phyloP scores from a whole-genome alignment of 1,140 invertebrate genomes.

The Drosophila rufa region DNA sequence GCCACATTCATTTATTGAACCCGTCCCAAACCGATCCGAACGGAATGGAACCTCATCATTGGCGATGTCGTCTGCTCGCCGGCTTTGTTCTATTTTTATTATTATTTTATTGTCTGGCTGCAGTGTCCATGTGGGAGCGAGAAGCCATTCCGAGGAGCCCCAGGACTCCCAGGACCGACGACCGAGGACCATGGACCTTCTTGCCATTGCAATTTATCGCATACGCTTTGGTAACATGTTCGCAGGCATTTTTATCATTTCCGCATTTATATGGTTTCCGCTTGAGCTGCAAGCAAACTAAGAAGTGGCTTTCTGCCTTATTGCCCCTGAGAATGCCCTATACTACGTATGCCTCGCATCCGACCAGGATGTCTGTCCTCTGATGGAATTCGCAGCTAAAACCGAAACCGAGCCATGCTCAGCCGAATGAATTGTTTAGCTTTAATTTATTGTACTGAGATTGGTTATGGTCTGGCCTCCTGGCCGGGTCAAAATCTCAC shows the following conservation, averaged over 20 bases:
- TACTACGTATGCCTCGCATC: neutral
- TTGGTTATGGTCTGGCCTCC: conserved; percentile 43
- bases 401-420: conserved; percentile 47
- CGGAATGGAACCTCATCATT: conserved; percentile 49
- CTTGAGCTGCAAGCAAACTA: conserved; percentile 74
- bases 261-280: conserved; percentile 83
- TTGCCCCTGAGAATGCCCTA: conserved; percentile 49
- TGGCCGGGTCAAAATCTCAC: conserved; percentile 27
- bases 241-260: conserved; percentile 81
- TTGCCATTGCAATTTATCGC: conserved; percentile 77
- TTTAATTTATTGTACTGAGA: conserved; percentile 74
- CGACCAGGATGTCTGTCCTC: conserved; percentile 33
- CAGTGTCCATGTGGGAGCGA: conserved; percentile 28
- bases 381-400: conserved; percentile 17
- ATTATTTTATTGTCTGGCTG: conserved; percentile 78
- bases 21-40: conserved; percentile 28
- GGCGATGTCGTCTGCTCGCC: conserved; percentile 44
- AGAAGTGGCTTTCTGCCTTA: conserved; percentile 77
- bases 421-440: conserved; percentile 72
- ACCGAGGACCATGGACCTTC: conserved; percentile 31
- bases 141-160: neutral
- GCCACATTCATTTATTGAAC: conserved; percentile 65
- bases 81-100: conserved; percentile 74
- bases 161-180: neutral
- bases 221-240: conserved; percentile 78